Conservation (phyloP, 2,888 invertebrate genomes). For the Eilema griseolum region DNA sequence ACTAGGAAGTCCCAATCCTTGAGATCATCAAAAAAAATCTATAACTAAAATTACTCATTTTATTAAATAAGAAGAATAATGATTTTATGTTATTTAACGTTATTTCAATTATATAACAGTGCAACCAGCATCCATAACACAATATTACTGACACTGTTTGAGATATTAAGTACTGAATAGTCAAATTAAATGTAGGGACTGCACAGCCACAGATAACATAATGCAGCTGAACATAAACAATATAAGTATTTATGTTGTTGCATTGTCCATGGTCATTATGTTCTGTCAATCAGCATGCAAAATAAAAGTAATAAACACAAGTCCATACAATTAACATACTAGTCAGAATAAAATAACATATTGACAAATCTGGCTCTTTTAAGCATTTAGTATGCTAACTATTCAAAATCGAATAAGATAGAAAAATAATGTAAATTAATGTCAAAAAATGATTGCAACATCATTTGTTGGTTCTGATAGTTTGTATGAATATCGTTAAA, state of each 20-base stretch:
- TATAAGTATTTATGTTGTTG: background rate
- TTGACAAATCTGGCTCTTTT: too few species aligned
- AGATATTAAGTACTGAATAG: background rate
- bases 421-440: too few species aligned
- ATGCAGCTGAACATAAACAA: background rate
- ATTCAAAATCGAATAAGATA: too few species aligned
- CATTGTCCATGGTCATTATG: background rate
- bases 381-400: too few species aligned
- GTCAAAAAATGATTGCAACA: too few species aligned
- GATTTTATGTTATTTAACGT: background rate
- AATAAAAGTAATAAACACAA: background rate
- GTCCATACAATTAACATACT: background rate
- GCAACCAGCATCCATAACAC: background rate
- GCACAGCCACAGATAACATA: too few species aligned
- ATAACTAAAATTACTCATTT: too few species aligned
- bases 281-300: background rate
- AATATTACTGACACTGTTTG: background rate
- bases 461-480: too few species aligned
- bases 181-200: too few species aligned
- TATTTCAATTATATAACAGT: background rate
- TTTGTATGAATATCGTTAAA: too few species aligned
- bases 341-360: background rate
- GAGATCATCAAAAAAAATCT: too few species aligned
- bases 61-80: too few species aligned
- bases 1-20: background rate